Evolutionary conservation across 2,888 invertebrate species (phyloP).

Genomic region (Seira musarum): DNA sequence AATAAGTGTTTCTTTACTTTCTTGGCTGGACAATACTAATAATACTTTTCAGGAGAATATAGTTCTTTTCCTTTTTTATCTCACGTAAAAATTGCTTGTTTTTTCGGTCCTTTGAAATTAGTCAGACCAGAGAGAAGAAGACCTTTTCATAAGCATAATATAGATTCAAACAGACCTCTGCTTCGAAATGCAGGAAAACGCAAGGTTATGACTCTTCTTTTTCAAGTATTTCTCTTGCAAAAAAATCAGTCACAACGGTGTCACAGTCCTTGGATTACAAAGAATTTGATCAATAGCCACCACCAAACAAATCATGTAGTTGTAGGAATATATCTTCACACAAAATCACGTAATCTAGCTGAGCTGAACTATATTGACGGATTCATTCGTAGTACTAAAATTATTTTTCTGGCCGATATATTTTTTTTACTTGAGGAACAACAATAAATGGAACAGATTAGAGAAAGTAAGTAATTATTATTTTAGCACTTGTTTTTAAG

Average conservation of each 20-base stretch:
- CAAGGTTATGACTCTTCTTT: neutral
- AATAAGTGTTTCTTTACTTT: conserved; percentile 5
- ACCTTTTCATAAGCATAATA: conserved; percentile 3
- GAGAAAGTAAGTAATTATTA: neutral
- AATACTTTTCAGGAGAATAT: conserved; percentile 38
- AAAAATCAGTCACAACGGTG: neutral
- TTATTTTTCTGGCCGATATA: conserved; percentile 37
- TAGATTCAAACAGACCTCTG: conserved; percentile 4
- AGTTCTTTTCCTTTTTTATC: conserved; percentile 6
- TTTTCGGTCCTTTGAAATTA: conserved; percentile 7
- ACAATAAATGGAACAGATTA: conserved; percentile 29
- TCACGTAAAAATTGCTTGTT: too few species aligned
- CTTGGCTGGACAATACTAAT: conserved; percentile 14
- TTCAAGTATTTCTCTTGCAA: neutral
- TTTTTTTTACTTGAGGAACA: conserved; percentile 13
- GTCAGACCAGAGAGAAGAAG: conserved; percentile 11
- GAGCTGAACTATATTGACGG: conserved; percentile 36
- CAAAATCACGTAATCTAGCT: neutral
- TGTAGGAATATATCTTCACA: conserved; percentile 21
- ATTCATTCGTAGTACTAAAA: conserved; percentile 29
- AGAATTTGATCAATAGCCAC: conserved; percentile 23
- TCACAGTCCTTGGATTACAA: neutral
- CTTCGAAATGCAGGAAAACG: neutral
- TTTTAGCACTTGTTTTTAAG: neutral
- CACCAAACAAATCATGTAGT: conserved; percentile 20